A percentile compares a stretch with the other conserved stretches of the same genome.
Conservation (phyloP, 2,888 invertebrate species). For the Ganaspis brasiliensis region DNA sequence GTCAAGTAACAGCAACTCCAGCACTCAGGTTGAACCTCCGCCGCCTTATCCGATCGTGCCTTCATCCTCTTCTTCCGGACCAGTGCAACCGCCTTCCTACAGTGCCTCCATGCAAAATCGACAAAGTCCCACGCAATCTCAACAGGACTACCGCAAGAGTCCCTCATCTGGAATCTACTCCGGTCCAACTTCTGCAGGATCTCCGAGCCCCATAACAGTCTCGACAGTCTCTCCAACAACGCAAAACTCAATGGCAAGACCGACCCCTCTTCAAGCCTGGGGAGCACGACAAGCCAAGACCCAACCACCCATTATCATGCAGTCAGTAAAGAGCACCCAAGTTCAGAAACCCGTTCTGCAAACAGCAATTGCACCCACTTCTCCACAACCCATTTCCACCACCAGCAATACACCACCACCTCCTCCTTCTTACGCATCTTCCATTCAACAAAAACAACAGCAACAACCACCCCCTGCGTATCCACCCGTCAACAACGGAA, state of each 20-base stretch:
- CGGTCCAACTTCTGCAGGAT: constrained; percentile 90
- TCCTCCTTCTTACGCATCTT: constrained; percentile 91
- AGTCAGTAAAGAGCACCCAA: constrained; percentile 97
- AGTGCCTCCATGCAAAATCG: constrained; percentile 93
- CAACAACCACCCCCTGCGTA: constrained; percentile 81
- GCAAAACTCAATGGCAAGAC: constrained; percentile 86
- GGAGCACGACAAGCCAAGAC: constrained; percentile 93
- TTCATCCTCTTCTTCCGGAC: constrained; percentile 83
- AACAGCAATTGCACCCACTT: constrained; percentile 96
- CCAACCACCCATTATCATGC: constrained; percentile 97
- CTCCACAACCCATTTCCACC: constrained; percentile 85
- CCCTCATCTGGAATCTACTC: constrained; percentile 94
- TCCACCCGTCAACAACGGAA: constrained; percentile 82
- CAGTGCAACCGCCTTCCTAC: constrained; percentile 92
- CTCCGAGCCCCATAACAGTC: constrained; percentile 91
- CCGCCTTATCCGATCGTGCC: constrained; percentile 83
- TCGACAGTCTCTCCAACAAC: constrained; percentile 85
- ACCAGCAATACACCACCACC: constrained; percentile 85
- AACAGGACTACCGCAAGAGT: constrained; percentile 90
- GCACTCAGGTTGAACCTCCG: constrained; percentile 79
- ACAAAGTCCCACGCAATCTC: constrained; percentile 92
- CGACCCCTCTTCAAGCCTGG: constrained; percentile 92
- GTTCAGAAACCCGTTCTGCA: constrained; percentile 97
- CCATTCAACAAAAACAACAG: constrained; percentile 89
- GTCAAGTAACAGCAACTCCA: constrained; percentile 79